Evolutionary conservation across 2,113 vertebrate species (phyloP).

Genomic region (Xiphorhynchus elegans): DNA sequence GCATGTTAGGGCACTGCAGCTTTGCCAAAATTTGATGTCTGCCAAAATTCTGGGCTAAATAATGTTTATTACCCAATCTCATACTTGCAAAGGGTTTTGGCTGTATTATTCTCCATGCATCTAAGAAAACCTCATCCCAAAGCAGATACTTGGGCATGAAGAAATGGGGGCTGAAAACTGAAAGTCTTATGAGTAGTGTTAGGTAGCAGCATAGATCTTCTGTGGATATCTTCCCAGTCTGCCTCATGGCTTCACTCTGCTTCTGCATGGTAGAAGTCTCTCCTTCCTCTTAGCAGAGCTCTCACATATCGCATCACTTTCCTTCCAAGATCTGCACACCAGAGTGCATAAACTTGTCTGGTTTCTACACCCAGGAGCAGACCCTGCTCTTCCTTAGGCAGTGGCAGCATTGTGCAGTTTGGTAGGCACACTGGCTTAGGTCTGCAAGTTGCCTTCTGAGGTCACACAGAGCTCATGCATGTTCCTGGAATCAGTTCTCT

Average conservation of each 20-base stretch:
- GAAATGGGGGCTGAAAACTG: neutral
- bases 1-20: neutral
- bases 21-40: neutral
- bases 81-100: neutral
- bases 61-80: neutral
- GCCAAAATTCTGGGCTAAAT: conserved; percentile 15
- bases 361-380: neutral
- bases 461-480: accelerated
- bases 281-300: neutral
- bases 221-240: neutral
- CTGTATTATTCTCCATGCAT: neutral
- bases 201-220: neutral
- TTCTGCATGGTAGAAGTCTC: neutral
- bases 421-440: neutral
- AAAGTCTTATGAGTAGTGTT: neutral
- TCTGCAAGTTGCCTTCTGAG: neutral
- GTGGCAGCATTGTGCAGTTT: neutral
- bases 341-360: neutral
- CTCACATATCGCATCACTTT: neutral
- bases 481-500: neutral
- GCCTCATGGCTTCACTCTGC: neutral
- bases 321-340: neutral
- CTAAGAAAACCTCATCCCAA: neutral
- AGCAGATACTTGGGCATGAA: neutral
- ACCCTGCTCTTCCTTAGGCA: neutral